phyloP scores from a whole-genome alignment of 2,888 invertebrate genomes.

The Metacarcinus magister region DNA sequence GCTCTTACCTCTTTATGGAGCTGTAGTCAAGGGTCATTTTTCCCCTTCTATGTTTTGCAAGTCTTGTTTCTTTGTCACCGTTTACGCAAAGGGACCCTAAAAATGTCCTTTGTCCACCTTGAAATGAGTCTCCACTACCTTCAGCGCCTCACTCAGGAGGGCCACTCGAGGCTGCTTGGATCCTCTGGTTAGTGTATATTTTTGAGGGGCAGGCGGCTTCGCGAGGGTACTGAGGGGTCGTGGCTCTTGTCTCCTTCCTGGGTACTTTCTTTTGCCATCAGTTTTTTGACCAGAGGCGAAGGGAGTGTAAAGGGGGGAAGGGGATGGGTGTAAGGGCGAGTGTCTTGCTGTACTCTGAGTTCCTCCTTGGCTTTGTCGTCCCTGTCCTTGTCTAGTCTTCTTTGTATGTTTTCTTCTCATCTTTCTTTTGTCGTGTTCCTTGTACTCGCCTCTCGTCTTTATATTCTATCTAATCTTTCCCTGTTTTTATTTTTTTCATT shows the following conservation, averaged over 20 bases:
- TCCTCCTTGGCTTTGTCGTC: slow-evolving; percentile 33
- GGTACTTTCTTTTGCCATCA: neutral
- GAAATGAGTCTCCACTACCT: neutral
- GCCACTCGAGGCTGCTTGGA: neutral
- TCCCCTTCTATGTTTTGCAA: neutral
- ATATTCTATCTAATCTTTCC: neutral
- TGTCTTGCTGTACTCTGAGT: slow-evolving; percentile 19
- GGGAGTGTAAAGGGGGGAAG: neutral
- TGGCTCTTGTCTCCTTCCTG: neutral
- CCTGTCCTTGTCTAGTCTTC: slow-evolving; percentile 12
- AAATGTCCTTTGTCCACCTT: neutral
- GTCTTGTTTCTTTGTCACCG: neutral
- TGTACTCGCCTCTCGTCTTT: neutral
- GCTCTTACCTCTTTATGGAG: neutral
- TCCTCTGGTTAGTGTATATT: slow-evolving; percentile 26
- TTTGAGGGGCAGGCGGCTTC: neutral
- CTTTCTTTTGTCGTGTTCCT: slow-evolving; percentile 37
- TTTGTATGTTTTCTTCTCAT: neutral
- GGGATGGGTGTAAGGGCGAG: neutral
- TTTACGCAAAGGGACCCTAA: neutral
- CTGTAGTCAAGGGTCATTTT: neutral
- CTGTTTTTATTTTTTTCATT: neutral
- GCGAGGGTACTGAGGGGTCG: neutral
- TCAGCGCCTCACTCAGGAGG: neutral
- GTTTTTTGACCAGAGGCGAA: slow-evolving; percentile 43